Base-by-base conservation (phyloP, 2,113 vertebrate genomes). In the Mohoua ochrocephala region DNA sequence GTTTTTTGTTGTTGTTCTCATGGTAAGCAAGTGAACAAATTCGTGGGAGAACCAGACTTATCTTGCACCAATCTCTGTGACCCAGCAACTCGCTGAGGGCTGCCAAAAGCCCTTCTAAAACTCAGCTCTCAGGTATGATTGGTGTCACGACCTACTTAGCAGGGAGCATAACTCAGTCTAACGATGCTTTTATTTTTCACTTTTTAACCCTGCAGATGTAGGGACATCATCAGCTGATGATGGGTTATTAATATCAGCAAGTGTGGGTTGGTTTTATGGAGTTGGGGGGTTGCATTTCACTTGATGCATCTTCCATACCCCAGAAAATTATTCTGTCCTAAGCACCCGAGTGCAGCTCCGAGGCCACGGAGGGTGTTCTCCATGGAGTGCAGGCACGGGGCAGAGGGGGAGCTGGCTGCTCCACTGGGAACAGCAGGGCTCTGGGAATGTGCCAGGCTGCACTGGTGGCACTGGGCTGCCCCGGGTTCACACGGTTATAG, bases 41-140 rank as follows among this genome's bases (percentile, higher is more conserved):
- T 31, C 3, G 1, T 61, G 70, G 59, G 50, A 39, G 44, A 52
- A 47, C 21, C 42, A n/a, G 68, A 28, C 57, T 60, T 56, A 5
- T 2, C 78, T 78, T 11, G 14, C 45, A 41, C 17, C 31, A 10
- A 1, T 28, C 33, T 79, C 52, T 74, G 45, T 70, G 63, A 61
- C 33, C 11, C 6, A 70, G 63, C 69, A 65, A 8, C 42, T 74
- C 53, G 1, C 64, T 79, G 63, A 41, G 3, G 2, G 63, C 84
- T 95, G 77, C 77, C 65, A 37, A 74, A 87, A 83, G 52, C 71
- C 47, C 54, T 41, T 89, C 61, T 56, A 26, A 87, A 89, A 22
- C 41, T 39, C 26, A 52, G 80, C 77, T 73, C 69, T 85, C 67
- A 56, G 90, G 35, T 94, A 27, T n/a, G 67, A 73, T 16, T 23